phyloP scores from a whole-genome alignment of 2,888 invertebrate genomes.

The Acholoe squamosa region DNA sequence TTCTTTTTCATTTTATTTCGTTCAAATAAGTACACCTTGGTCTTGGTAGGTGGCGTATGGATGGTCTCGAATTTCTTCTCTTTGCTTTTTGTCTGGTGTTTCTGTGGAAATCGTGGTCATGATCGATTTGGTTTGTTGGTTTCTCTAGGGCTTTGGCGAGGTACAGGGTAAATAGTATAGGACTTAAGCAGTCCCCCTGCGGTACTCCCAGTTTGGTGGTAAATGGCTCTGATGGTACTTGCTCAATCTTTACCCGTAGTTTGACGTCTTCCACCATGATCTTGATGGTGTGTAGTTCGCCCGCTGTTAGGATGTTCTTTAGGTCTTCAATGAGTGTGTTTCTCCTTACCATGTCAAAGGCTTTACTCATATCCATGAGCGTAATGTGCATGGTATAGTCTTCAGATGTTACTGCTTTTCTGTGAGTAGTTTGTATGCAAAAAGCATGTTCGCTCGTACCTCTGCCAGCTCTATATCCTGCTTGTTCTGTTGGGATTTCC shows the following conservation, averaged over 20 bases:
- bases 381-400: neutral
- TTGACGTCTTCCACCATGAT: slow-evolving; percentile 30
- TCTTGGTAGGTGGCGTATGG: neutral
- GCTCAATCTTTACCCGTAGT: neutral
- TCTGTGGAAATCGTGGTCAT: neutral
- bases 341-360: slow-evolving; percentile 28
- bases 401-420: slow-evolving; percentile 22
- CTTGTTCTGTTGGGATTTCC: neutral
- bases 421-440: slow-evolving; percentile 36
- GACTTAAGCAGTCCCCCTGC: slow-evolving; percentile 63
- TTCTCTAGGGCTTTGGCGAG: slow-evolving; percentile 59
- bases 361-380: slow-evolving; percentile 49
- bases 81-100: neutral
- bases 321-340: slow-evolving; percentile 39
- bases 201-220: slow-evolving; percentile 63
- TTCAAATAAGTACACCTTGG: neutral
- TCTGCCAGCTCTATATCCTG: slow-evolving; percentile 7
- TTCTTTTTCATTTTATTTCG: neutral
- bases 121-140: neutral
- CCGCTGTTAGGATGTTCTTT: neutral
- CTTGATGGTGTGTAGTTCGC: slow-evolving; percentile 43
- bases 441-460: slow-evolving; percentile 46
- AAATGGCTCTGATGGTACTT: slow-evolving; percentile 47
- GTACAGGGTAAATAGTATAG: slow-evolving; percentile 64
- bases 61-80: neutral